phyloP scores from a whole-genome alignment of 2,113 vertebrate genomes.

The Cryptotis parvus region DNA sequence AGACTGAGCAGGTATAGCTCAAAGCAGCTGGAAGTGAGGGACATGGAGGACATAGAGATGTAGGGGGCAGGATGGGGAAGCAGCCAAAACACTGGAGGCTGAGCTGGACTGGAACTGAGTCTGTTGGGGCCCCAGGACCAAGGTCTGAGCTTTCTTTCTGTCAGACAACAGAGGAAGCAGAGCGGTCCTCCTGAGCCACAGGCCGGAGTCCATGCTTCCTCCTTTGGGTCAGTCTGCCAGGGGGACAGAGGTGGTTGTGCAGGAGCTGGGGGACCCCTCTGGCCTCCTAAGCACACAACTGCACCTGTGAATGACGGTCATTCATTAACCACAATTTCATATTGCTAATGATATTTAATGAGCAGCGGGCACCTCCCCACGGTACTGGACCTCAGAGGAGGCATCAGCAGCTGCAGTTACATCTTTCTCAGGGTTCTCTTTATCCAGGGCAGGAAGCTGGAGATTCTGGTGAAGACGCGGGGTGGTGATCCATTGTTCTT shows the following conservation, averaged over 20 bases:
- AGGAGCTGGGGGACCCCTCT: too few species aligned
- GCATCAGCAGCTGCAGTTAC: too few species aligned
- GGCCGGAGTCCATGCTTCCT: neutral
- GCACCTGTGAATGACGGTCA: too few species aligned
- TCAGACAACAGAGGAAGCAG: neutral
- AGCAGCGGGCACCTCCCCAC: too few species aligned
- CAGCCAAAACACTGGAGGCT: neutral
- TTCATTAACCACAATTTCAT: too few species aligned
- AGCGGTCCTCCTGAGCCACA: neutral
- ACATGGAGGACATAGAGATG: neutral
- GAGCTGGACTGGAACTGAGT: neutral
- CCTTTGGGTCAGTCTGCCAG: neutral
- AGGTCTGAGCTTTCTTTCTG: neutral
- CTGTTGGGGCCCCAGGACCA: neutral
- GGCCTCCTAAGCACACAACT: too few species aligned
- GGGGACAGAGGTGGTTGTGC: too few species aligned
- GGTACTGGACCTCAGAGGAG: too few species aligned
- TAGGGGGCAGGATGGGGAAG: neutral
- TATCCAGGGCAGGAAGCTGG: neutral
- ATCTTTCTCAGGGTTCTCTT: neutral
- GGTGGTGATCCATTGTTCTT: neutral
- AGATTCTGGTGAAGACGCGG: neutral
- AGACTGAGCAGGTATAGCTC: fast-evolving
- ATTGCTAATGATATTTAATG: too few species aligned
- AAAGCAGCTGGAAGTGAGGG: neutral